A percentile compares a stretch with the other conserved stretches of the same genome.
phyloP scores from a whole-genome alignment of 2,113 vertebrate species.

The Channa argus region DNA sequence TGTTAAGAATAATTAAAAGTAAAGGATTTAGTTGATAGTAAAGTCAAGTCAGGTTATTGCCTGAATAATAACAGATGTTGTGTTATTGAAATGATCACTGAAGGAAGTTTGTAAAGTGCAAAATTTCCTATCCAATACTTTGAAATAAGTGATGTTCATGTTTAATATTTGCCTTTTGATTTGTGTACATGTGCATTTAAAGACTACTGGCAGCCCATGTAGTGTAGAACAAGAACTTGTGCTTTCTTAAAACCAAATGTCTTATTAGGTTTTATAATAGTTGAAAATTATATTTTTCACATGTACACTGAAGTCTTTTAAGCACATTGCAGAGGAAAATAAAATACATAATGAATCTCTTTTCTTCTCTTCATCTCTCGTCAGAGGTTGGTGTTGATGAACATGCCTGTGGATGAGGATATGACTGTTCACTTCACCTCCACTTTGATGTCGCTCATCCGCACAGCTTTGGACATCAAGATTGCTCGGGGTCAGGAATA shows the following conservation, averaged over 20 bases:
- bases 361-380: background rate
- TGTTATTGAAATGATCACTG: background rate
- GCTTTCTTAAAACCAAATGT: too few relatives aligned
- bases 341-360: background rate
- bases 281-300: too few relatives aligned
- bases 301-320: too few relatives aligned
- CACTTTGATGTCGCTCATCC: constrained; percentile 97
- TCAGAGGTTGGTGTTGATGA: constrained; percentile 99
- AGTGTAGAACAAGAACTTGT: background rate
- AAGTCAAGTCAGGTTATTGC: background rate
- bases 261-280: too few relatives aligned
- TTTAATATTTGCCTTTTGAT: background rate
- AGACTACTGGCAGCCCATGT: background rate
- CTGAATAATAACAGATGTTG: background rate
- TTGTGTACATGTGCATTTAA: background rate
- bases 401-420: constrained; percentile 98
- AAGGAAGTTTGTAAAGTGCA: background rate
- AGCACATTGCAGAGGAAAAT: too few relatives aligned
- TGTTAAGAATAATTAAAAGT: too few relatives aligned
- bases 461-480: constrained; percentile 96
- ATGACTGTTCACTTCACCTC: constrained; percentile 98
- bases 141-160: background rate
- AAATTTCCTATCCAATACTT: too few relatives aligned
- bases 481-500: constrained; percentile 91
- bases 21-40: too few relatives aligned